Evolutionary conservation across 2,888 invertebrate genomes (phyloP).

Genomic region (Dolichomitus sp.): DNA sequence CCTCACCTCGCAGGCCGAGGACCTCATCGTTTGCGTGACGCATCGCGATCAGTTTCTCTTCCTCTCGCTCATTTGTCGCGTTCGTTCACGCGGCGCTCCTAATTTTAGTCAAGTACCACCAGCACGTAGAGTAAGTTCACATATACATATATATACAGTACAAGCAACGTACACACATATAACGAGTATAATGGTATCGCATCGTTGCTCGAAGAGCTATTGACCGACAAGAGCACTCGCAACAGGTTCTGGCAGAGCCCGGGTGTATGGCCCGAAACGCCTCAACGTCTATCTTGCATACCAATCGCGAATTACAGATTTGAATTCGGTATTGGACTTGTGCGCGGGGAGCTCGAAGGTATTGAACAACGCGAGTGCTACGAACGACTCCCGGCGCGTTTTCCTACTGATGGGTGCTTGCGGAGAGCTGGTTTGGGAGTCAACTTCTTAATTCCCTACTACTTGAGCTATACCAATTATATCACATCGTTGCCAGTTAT

Average conservation of each 20-base stretch:
- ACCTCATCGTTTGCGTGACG: conserved; percentile 43
- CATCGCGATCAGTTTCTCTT: conserved; percentile 36
- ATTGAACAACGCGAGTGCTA: neutral
- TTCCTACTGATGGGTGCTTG: conserved; percentile 2
- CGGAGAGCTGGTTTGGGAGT: conserved; percentile 8
- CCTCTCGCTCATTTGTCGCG: neutral
- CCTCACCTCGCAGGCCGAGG: neutral
- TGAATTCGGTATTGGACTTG: conserved; percentile 75
- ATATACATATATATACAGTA: neutral
- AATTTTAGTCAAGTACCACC: conserved; percentile 3
- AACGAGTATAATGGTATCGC: conserved; percentile 14
- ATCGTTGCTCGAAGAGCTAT: conserved; percentile 63
- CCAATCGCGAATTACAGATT: conserved; percentile 80
- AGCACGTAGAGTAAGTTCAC: neutral
- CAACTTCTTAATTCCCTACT: neutral
- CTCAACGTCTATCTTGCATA: conserved; percentile 74
- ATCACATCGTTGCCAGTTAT: conserved; percentile 10
- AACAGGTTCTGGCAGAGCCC: conserved; percentile 57
- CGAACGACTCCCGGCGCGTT: conserved; percentile 2
- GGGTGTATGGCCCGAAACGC: conserved; percentile 59
- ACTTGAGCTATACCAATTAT: neutral
- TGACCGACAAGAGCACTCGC: conserved; percentile 55
- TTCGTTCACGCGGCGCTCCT: conserved; percentile 15
- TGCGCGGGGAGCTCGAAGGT: conserved; percentile 14
- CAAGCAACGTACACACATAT: neutral